Conservation (phyloP, 2,113 vertebrate species). For the Psammodynastes pulverulentus region DNA sequence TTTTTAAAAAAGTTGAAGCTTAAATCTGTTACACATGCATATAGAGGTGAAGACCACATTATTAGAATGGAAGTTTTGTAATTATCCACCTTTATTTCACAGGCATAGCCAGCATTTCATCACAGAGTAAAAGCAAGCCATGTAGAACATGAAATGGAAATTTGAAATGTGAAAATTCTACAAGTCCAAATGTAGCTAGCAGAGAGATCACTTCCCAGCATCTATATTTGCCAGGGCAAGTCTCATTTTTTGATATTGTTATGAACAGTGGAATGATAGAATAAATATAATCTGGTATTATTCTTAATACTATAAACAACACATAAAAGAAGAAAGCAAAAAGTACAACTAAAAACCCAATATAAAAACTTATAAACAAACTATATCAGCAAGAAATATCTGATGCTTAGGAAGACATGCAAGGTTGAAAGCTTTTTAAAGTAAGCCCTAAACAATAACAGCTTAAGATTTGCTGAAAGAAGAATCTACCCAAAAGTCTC, state of each 20-base stretch:
- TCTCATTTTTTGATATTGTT: not conserved
- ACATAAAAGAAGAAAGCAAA: not conserved
- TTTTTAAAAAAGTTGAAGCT: not conserved
- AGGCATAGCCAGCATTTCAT: not conserved
- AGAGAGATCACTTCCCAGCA: not conserved
- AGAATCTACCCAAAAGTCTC: not conserved
- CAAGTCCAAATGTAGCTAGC: not conserved
- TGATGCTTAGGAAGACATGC: not conserved
- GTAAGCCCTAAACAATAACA: not conserved
- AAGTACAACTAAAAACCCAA: not conserved
- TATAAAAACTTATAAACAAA: not conserved
- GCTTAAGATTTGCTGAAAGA: not conserved
- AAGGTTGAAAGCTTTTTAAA: not conserved
- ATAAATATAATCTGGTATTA: not conserved
- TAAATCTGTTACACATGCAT: not conserved
- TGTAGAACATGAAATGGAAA: not conserved
- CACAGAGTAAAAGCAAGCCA: not conserved
- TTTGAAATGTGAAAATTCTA: not conserved
- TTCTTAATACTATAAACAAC: not conserved
- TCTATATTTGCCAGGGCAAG: not conserved
- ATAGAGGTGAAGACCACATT: not conserved
- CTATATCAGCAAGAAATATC: not conserved
- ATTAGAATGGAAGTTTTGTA: not conserved
- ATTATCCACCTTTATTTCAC: not conserved
- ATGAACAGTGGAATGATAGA: not conserved